phyloP scores from a whole-genome alignment of 2,888 invertebrate genomes.

The Xestia rhomboidea region DNA sequence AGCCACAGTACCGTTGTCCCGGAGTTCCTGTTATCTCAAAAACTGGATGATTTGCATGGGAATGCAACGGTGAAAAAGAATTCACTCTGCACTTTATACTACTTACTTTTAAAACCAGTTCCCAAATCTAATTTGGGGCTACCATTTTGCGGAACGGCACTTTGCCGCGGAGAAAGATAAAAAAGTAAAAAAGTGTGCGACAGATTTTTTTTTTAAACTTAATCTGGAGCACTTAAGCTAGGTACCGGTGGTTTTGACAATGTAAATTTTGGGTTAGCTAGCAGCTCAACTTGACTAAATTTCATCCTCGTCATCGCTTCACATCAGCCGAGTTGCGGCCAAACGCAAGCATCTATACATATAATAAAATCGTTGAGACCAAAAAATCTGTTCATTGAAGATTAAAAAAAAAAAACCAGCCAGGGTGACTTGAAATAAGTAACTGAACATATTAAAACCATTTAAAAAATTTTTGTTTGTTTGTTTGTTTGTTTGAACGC shows the following conservation, averaged over 20 bases:
- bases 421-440: too few relatives aligned
- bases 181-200: background rate
- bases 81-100: conserved; percentile 25
- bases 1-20: conserved; percentile 59
- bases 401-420: too few relatives aligned
- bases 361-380: too few relatives aligned
- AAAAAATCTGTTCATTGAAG: too few relatives aligned
- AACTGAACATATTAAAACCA: too few relatives aligned
- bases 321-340: too few relatives aligned
- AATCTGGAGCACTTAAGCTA: background rate
- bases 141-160: conserved; percentile 5
- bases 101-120: conserved; percentile 48
- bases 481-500: too few relatives aligned
- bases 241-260: background rate
- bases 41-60: conserved; percentile 53
- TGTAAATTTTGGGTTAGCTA: background rate
- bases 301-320: too few relatives aligned
- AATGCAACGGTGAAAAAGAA: conserved; percentile 48
- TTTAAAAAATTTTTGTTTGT: too few relatives aligned
- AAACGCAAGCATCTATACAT: too few relatives aligned
- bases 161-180: background rate
- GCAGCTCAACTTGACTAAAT: background rate
- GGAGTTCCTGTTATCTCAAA: conserved; percentile 50
- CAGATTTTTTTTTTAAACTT: background rate
- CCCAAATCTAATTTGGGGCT: conserved; percentile 10